phyloP scores from a whole-genome alignment of 2,797 vertebrate species.

The Lagodon rhomboides region DNA sequence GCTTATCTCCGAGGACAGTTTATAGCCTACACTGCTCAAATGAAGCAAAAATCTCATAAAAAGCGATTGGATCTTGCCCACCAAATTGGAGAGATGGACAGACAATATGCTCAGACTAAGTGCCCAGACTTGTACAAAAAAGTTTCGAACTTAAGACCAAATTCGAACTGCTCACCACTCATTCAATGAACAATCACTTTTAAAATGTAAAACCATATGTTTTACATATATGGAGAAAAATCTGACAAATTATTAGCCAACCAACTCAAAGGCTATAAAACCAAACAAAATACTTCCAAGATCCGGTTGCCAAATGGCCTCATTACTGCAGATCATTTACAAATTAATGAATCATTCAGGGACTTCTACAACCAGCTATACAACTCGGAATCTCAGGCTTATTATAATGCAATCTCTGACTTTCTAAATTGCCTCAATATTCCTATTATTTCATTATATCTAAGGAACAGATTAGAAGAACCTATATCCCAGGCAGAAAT shows the following conservation, averaged over 20 bases:
- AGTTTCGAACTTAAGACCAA: neutral
- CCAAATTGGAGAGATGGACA: neutral
- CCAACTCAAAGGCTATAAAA: too few species aligned
- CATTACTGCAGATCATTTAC: too few species aligned
- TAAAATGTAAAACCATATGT: too few species aligned
- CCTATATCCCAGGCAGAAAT: neutral
- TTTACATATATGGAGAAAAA: too few species aligned
- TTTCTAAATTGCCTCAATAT: neutral
- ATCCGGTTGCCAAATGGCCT: too few species aligned
- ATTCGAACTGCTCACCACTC: neutral
- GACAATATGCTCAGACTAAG: neutral
- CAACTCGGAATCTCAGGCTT: neutral
- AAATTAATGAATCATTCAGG: neutral
- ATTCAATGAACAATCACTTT: neutral
- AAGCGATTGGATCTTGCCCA: neutral
- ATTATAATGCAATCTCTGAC: neutral
- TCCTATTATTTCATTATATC: neutral
- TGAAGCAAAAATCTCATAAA: neutral
- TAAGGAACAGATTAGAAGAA: too few species aligned
- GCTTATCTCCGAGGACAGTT: neutral
- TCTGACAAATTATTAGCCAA: too few species aligned
- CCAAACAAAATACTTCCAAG: too few species aligned
- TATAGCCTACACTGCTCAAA: neutral
- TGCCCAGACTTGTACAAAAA: too few species aligned
- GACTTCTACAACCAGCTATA: neutral